These are phyloP conservation scores for Periplaneta americana DNA, from an alignment of 1,140 invertebrate species.

Conservation along the genomic window DNA sequence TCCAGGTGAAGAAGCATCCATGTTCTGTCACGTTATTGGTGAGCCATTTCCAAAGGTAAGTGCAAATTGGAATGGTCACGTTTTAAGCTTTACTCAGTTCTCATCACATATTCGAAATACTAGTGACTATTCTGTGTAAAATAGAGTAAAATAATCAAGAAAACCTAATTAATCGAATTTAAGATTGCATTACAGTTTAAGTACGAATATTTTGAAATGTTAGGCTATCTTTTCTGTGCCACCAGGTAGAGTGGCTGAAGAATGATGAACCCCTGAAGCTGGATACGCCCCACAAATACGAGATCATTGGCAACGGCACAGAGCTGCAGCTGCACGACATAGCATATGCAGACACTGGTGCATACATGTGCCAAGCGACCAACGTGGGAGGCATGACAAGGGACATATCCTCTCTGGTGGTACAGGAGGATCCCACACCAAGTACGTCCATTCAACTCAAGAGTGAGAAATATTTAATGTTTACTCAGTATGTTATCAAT, in stretches of 20 bases:
- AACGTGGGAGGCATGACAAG: slow-evolving; percentile 63
- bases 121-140: no score
- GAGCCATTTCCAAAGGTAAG: slow-evolving; percentile 57
- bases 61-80: no score
- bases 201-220: no score
- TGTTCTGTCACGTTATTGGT: slow-evolving; percentile 65
- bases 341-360: slow-evolving; percentile 66
- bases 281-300: slow-evolving; percentile 50
- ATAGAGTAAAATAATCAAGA: no score
- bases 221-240: no score
- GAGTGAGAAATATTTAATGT: neutral
- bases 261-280: slow-evolving; percentile 60
- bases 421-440: slow-evolving; percentile 61
- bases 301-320: slow-evolving; percentile 64
- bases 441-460: slow-evolving; percentile 35
- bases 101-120: no score
- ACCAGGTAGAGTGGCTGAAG: slow-evolving; percentile 66
- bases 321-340: slow-evolving; percentile 59
- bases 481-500: neutral
- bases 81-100: no score
- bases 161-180: no score
- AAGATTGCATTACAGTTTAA: no score
- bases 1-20: slow-evolving; percentile 57
- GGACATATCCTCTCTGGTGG: slow-evolving; percentile 65
- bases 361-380: slow-evolving; percentile 71